Percentiles rank a stretch among this genome's conserved stretches.
Evolutionary conservation across 2,113 vertebrate genomes (phyloP).

Genomic region (Tupaia chinensis): DNA sequence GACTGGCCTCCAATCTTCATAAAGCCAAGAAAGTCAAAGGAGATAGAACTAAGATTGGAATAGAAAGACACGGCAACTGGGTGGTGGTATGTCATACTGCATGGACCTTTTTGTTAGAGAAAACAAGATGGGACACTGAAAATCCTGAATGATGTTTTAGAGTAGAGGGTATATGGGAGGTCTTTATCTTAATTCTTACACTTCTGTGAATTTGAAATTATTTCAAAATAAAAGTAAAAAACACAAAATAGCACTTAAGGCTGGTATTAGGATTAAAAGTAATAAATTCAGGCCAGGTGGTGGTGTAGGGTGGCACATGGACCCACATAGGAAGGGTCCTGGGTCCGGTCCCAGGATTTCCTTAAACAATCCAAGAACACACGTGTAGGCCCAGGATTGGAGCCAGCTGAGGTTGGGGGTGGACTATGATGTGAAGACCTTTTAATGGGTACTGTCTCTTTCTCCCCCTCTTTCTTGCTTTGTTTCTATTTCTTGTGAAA

Average conservation of each 20-base stretch:
- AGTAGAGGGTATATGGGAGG: background rate
- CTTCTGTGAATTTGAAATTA: slow-evolving; percentile 25
- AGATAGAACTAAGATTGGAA: background rate
- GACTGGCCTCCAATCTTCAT: slow-evolving; percentile 11
- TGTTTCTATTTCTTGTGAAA: no score
- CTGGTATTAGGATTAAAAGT: background rate
- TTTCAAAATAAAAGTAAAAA: slow-evolving; percentile 17
- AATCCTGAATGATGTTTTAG: background rate
- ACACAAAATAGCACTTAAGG: background rate
- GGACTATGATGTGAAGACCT: no score
- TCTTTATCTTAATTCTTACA: background rate
- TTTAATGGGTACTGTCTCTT: no score
- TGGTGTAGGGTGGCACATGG: no score
- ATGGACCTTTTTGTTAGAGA: background rate
- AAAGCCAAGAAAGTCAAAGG: background rate
- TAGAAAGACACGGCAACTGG: background rate
- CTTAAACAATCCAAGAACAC: no score
- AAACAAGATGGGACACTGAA: background rate
- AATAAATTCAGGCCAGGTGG: background rate
- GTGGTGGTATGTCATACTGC: background rate
- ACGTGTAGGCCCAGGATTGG: no score
- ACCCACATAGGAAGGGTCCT: no score
- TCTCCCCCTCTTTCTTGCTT: no score
- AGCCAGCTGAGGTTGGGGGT: no score
- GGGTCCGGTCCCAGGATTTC: no score